phyloP scores from a whole-genome alignment of 2,113 vertebrate species.

The Heterotis niloticus region DNA sequence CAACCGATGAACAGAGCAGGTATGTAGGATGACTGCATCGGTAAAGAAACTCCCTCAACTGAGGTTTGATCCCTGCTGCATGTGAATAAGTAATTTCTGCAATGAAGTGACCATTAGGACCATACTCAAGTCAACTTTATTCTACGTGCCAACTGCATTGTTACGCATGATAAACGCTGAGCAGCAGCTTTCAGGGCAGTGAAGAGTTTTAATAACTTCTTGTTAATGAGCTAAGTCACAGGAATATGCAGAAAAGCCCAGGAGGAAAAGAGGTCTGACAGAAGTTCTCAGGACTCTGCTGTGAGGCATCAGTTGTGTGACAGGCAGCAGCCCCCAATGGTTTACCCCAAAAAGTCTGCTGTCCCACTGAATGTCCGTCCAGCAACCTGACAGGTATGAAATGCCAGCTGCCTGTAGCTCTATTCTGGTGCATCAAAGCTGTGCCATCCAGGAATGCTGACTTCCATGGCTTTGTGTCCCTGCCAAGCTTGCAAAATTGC shows the following conservation, averaged over 20 bases:
- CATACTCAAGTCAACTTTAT: too few species aligned
- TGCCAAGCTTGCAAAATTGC: slow-evolving; percentile 9
- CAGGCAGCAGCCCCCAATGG: not conserved
- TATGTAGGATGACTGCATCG: too few species aligned
- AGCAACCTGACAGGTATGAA: not conserved
- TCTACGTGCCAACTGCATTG: too few species aligned
- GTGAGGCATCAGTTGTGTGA: not conserved
- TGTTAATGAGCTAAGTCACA: not conserved
- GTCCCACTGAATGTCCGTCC: not conserved
- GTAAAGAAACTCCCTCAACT: too few species aligned
- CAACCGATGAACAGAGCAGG: too few species aligned
- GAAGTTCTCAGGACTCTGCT: not conserved
- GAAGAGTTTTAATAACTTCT: not conserved
- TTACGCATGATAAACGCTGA: too few species aligned
- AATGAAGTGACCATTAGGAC: too few species aligned
- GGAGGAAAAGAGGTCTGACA: not conserved
- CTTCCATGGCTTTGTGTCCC: slow-evolving; percentile 13
- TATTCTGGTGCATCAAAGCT: not conserved
- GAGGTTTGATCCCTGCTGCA: too few species aligned
- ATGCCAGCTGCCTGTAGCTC: not conserved
- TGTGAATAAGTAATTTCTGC: too few species aligned
- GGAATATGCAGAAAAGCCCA: too few species aligned
- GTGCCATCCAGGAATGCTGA: not conserved
- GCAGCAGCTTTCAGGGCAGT: not conserved
- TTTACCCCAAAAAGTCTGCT: not conserved